A percentile compares a stretch with the other conserved stretches of the same genome.
These are phyloP conservation scores for Drosophila ogumai DNA, from an alignment of 1,140 invertebrate genomes.

Conservation along the genomic window DNA sequence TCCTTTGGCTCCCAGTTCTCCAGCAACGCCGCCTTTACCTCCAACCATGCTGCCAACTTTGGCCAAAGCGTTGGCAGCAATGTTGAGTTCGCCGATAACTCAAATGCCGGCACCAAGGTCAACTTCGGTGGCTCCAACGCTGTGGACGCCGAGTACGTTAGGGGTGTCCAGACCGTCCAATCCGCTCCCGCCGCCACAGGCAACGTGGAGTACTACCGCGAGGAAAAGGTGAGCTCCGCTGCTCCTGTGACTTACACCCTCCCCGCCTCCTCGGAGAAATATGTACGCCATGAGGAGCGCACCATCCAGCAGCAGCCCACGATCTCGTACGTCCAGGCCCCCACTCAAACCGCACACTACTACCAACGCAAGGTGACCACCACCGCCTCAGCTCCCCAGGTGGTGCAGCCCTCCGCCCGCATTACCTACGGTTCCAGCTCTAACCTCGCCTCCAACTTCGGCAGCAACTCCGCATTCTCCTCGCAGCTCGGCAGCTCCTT, in stretches of 20 bases:
- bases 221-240: constrained; percentile 43
- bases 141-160: constrained; percentile 31
- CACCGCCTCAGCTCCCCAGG: constrained; percentile 51
- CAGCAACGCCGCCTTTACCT: constrained; percentile 60
- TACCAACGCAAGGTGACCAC: constrained; percentile 68
- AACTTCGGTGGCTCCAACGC: constrained; percentile 53
- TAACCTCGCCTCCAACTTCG: constrained; percentile 42
- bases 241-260: constrained; percentile 52
- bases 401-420: constrained; percentile 49
- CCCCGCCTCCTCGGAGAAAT: constrained; percentile 66
- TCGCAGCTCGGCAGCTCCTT: constrained; percentile 32
- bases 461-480: constrained; percentile 39
- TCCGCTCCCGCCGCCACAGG: constrained; percentile 25
- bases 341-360: constrained; percentile 65
- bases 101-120: constrained; percentile 64
- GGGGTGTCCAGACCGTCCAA: constrained; percentile 32
- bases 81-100: constrained; percentile 61
- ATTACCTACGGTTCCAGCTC: constrained; percentile 35
- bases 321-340: constrained; percentile 44
- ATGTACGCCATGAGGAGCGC: constrained; percentile 71
- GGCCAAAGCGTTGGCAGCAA: constrained; percentile 67
- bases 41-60: constrained; percentile 59
- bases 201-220: constrained; percentile 66
- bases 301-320: constrained; percentile 55
- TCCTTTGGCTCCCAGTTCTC: constrained; percentile 53